Base-by-base conservation (phyloP, 2,888 invertebrate species). In the Hypsopygia costalis region DNA sequence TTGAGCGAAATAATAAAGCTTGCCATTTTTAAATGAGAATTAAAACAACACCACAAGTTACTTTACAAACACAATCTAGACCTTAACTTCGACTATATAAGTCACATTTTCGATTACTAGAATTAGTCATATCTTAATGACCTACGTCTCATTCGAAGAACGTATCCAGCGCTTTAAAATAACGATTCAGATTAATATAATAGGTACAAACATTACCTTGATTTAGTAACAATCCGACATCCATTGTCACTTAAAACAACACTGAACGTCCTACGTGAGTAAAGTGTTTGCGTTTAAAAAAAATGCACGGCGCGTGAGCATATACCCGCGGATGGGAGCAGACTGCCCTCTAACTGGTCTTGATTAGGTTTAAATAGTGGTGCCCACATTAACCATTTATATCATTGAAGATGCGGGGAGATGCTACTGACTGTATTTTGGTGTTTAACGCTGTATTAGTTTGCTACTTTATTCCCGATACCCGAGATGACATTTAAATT, bases 341-440 rank as follows among this genome's bases (percentile, higher is more conserved):
- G 89, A 91, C 91, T 91, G 81, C 79, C 86, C 82, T 87, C 87
- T 91, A 91, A 91, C 89, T 74, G 86, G 80, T 75, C 85, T 90
- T 91, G 91, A 91, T 91, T 91, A 91, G 87, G 88, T 90, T 91
- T 91, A 91, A 91, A 91, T 91, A 91, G 91, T 79, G 76, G 76
- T 80, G 80, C 81, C 77, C 81, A 83, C 73, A 85, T 88, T 88
- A 90, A 89, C 89, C 90, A 89, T 87, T 89, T 89, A 90, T 83
- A 89, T 75, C 76, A 90, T 90, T 89, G 83, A 85, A 44, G 71
- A 71, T 70, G 77, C 67, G 70, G 69, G 57, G 66, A 63, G 65
- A 74, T 76, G 70, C 67, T 69, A 67, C 65, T 71, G 67, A 67
- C 67, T 72, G 60, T 69, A 60, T 67, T 74, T 55, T 49, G 62